These are phyloP conservation scores for Pediacus dermestoides DNA, from an alignment of 2,888 invertebrate species.

Conservation along the genomic window DNA sequence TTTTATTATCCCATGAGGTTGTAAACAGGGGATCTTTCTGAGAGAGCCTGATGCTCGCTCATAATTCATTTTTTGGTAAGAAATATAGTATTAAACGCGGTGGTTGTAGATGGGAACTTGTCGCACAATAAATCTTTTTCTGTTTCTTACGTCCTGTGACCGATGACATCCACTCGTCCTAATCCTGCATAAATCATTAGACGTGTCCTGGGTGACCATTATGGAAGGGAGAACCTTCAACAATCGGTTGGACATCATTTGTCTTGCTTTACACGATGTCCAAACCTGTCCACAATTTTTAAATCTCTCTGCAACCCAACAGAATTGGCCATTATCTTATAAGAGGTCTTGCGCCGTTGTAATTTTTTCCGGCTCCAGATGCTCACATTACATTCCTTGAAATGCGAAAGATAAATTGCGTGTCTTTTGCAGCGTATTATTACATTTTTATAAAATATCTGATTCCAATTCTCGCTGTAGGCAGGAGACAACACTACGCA, in stretches of 20 bases:
- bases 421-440: constrained; percentile 7
- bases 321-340: constrained; percentile 15
- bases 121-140: constrained; percentile 26
- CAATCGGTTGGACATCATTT: constrained; percentile 26
- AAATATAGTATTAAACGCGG: neutral
- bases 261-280: constrained; percentile 30
- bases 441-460: constrained; percentile 8
- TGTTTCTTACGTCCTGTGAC: constrained; percentile 19
- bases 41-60: too few species aligned
- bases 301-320: constrained; percentile 17
- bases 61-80: too few species aligned
- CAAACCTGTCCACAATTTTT: constrained; percentile 24
- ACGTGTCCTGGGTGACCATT: constrained; percentile 35
- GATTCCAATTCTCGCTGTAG: too few species aligned
- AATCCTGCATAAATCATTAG: constrained; percentile 38
- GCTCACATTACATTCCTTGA: constrained; percentile 5
- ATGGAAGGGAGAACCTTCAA: constrained; percentile 27
- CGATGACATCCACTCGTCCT: constrained; percentile 26
- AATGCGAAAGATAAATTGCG: constrained; percentile 7
- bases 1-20: too few species aligned
- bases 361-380: neutral
- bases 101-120: constrained; percentile 9
- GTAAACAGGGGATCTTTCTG: too few species aligned
- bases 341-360: constrained; percentile 3
- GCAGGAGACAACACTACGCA: too few species aligned